Evolutionary conservation across 2,113 vertebrate genomes (phyloP), one percentile per base, ranked within the genome.

Genomic region (Ceyx cyanopectus): DNA sequence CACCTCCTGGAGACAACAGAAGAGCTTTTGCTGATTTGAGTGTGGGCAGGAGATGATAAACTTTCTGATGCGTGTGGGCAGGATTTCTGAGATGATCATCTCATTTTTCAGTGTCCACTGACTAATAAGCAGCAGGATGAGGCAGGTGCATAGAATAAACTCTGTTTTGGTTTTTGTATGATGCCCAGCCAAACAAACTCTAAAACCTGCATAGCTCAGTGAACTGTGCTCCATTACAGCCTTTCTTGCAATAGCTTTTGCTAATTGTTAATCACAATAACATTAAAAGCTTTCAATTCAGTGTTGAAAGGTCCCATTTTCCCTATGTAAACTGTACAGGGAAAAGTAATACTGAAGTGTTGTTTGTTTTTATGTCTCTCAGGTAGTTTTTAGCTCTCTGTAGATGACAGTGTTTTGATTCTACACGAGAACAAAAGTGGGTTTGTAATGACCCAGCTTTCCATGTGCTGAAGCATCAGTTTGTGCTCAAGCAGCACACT

Each of bases 371-470:
- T 85, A 61, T 87, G 78, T 43, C 60, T 87, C 32, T 66, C n/a
- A 66, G 76, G 50, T 45, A 62, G 41, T 76, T 87, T 86, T 79
- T 76, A 57, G 76, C 75, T 79, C 69, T 90, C 54, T 81, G 20
- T 21, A 90, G 90, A 32, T 68, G 78, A 14, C 24, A 27, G 21
- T 53, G 53, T 90, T 93, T 89, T 95, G 67, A 89, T 89, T 63
- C 21, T 46, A 24, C 70, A 89, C 63, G 61, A 92, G 58, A 73
- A 94, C 67, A 85, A 61, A 89, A 86, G 54, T 63, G 58, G 30
- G 30, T 81, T 87, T 51, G 12, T 73, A 73, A 76, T 80, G 58
- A 62, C 67, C 41, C 30, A 74, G 54, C 46, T 79, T 83, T 76
- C 67, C 32, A 7, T 32, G 22, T 85, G 61, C 78, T 73, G 75